These are phyloP conservation scores for Aricia artaxerxes DNA, from an alignment of 2,888 invertebrate genomes.

Conservation along the genomic window DNA sequence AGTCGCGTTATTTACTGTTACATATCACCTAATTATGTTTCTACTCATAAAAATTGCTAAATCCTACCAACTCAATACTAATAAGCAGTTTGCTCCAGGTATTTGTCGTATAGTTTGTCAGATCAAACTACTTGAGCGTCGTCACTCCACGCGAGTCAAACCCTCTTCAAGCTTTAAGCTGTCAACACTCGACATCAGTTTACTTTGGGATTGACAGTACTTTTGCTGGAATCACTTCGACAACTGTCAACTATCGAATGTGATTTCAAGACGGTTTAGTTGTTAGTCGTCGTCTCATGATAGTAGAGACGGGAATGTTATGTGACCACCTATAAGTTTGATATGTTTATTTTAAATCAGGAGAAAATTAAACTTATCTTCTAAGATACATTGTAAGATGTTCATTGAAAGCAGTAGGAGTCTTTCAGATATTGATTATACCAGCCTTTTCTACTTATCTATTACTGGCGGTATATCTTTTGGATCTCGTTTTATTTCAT, in stretches of 20 bases:
- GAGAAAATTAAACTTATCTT: neutral
- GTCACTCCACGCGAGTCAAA: neutral
- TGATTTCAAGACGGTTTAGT: neutral
- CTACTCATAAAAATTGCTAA: no score
- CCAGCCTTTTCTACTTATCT: neutral
- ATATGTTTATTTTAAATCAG: neutral
- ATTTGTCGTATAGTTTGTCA: neutral
- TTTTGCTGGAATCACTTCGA: neutral
- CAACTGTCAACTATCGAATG: neutral
- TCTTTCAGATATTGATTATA: neutral
- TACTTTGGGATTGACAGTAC: neutral
- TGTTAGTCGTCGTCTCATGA: neutral
- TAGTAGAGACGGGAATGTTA: neutral
- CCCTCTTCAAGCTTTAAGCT: neutral
- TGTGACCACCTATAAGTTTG: neutral
- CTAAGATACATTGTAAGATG: neutral
- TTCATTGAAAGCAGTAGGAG: neutral
- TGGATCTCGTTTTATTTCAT: neutral
- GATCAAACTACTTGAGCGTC: neutral
- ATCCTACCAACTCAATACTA: no score
- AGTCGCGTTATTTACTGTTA: no score
- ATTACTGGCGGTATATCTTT: neutral
- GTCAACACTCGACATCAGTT: conserved; percentile 21
- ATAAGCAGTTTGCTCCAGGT: neutral
- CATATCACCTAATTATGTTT: no score